Conservation (phyloP, 2,797 vertebrate species). For the Leptoclinus maculatus region DNA sequence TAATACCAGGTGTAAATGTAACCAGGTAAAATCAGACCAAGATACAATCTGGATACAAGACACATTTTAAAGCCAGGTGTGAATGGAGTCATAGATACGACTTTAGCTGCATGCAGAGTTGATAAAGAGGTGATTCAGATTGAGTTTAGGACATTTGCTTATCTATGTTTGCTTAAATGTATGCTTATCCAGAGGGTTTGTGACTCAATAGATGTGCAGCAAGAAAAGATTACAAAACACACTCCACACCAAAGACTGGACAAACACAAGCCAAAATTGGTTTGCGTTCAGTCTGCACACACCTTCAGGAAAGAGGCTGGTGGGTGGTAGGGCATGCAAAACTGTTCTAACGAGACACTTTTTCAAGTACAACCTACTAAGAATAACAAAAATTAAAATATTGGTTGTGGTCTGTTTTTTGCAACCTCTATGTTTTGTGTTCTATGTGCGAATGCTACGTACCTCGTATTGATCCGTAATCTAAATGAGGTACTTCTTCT, state of each 20-base stretch:
- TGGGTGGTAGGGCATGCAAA: neutral
- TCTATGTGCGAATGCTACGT: too few relatives aligned
- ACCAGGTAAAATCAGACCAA: too few relatives aligned
- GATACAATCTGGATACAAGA: too few relatives aligned
- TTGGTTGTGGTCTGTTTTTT: too few relatives aligned
- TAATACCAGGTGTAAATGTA: too few relatives aligned
- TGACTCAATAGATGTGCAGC: neutral
- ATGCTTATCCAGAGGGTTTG: neutral
- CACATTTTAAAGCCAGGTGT: neutral
- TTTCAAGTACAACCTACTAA: neutral
- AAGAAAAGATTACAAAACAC: too few relatives aligned
- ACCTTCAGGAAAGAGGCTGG: neutral
- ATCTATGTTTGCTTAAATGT: neutral
- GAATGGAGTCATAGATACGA: neutral
- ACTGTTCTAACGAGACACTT: neutral
- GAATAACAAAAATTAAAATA: too few relatives aligned
- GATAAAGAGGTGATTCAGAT: neutral
- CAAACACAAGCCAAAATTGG: neutral
- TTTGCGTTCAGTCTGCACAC: neutral
- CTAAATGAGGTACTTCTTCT: too few relatives aligned
- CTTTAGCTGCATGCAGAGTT: neutral
- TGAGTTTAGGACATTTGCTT: neutral
- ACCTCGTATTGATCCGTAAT: too few relatives aligned
- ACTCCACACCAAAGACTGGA: too few relatives aligned
- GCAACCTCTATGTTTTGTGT: too few relatives aligned